Percentiles rank a stretch among this genome's conserved stretches.
phyloP scores from a whole-genome alignment of 2,113 vertebrate genomes.

The Channa argus region DNA sequence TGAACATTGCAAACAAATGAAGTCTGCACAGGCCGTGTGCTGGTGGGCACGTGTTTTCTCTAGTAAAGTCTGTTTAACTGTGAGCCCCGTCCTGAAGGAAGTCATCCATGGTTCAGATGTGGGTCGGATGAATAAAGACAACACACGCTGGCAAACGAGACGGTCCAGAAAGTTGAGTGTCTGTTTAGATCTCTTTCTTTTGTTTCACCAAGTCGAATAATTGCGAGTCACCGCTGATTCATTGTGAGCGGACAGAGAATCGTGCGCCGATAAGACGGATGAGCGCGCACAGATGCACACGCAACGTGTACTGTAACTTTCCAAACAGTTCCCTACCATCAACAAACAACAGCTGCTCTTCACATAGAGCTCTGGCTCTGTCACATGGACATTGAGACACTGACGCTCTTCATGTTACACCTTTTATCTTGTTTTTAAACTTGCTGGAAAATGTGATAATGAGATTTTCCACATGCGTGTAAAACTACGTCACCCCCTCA shows the following conservation, averaged over 20 bases:
- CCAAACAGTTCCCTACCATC: conserved; percentile 56
- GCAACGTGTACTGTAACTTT: conserved; percentile 43
- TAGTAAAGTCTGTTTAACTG: conserved; percentile 51
- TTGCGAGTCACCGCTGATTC: conserved; percentile 60
- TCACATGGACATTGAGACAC: conserved; percentile 41
- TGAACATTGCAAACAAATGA: conserved; percentile 77
- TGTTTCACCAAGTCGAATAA: conserved; percentile 67
- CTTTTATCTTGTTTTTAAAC: conserved; percentile 56
- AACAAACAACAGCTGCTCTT: conserved; percentile 70
- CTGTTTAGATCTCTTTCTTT: conserved; percentile 75
- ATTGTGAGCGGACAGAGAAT: conserved; percentile 29
- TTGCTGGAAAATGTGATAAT: conserved; percentile 50
- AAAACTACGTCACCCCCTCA: conserved; percentile 23
- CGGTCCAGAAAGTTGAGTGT: conserved; percentile 41
- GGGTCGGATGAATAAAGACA: conserved; percentile 55
- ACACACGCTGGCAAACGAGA: conserved; percentile 36
- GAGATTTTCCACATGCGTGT: conserved; percentile 19
- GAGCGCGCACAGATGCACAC: conserved; percentile 34
- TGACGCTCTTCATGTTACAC: conserved; percentile 29
- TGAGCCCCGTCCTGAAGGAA: conserved; percentile 42
- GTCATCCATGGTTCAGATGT: conserved; percentile 56
- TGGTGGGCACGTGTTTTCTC: conserved; percentile 35
- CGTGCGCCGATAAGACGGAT: conserved; percentile 44
- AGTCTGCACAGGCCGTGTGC: conserved; percentile 42
- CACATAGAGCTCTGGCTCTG: conserved; percentile 37